Conservation (phyloP, 2,113 vertebrate species). For the Apteryx mantelli region DNA sequence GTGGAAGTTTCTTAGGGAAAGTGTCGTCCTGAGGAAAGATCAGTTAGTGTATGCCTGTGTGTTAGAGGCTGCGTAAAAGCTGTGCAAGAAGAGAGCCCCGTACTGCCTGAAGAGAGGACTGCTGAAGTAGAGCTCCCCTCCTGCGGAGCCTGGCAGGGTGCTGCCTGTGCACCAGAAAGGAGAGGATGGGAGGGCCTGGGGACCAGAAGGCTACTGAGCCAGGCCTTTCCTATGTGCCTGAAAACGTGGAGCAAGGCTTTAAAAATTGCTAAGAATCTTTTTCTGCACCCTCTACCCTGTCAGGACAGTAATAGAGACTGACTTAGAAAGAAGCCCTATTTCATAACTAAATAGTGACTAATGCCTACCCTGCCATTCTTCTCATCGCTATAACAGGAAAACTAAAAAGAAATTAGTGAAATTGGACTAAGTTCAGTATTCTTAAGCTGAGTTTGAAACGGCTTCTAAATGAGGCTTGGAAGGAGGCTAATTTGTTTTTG, state of each 20-base stretch:
- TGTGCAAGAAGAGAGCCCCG: not conserved
- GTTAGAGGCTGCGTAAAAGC: not conserved
- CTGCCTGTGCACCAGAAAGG: not conserved
- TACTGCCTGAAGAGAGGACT: not conserved
- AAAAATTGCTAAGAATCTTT: not conserved
- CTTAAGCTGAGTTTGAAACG: not conserved
- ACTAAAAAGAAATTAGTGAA: not conserved
- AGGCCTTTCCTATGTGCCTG: not conserved
- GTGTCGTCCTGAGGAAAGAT: not conserved
- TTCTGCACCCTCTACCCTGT: not conserved
- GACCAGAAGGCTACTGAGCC: not conserved
- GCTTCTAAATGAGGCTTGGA: not conserved
- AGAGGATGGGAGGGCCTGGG: not conserved
- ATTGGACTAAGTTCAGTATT: not conserved
- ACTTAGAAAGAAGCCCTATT: not conserved
- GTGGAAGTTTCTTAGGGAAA: not conserved
- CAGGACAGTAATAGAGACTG: not conserved
- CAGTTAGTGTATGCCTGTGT: accelerated
- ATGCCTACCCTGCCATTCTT: not conserved
- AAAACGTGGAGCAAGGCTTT: not conserved
- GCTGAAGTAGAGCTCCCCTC: not conserved
- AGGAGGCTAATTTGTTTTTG: not conserved
- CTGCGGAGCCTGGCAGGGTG: not conserved
- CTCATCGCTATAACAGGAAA: not conserved
- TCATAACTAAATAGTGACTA: not conserved